A percentile compares a stretch with the other conserved stretches of the same genome.
phyloP scores from a whole-genome alignment of 2,113 vertebrate species.

The Aythya baeri region DNA sequence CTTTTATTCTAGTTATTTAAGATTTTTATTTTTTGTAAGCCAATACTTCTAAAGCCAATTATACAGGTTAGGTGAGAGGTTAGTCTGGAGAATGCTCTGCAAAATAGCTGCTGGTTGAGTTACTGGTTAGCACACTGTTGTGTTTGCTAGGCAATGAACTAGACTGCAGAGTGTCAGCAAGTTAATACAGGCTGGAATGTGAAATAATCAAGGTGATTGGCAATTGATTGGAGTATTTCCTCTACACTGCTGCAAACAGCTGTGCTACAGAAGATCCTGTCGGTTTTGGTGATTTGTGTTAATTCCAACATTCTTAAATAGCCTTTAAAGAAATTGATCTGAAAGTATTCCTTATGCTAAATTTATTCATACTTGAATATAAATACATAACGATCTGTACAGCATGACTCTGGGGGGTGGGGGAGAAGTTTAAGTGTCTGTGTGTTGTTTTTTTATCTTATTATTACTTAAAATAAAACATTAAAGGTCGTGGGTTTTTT shows the following conservation, averaged over 20 bases:
- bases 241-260: not conserved
- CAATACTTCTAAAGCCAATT: not conserved
- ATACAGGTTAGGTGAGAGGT: not conserved
- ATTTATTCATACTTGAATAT: not conserved
- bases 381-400: not conserved
- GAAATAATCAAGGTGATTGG: not conserved
- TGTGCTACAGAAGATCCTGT: not conserved
- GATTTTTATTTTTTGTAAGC: not conserved
- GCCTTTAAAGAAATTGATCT: not conserved
- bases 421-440: not conserved
- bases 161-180: not conserved
- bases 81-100: not conserved
- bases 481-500: not conserved
- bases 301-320: not conserved
- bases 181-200: not conserved
- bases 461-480: conserved; percentile 3
- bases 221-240: not conserved
- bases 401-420: not conserved
- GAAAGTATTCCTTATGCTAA: not conserved
- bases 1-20: not conserved
- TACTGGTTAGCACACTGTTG: not conserved
- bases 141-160: not conserved
- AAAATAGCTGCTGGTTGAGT: not conserved
- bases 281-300: not conserved
- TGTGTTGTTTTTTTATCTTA: not conserved